Base-by-base conservation (phyloP, 2,888 invertebrate species). In the Heliconius charithonia region DNA sequence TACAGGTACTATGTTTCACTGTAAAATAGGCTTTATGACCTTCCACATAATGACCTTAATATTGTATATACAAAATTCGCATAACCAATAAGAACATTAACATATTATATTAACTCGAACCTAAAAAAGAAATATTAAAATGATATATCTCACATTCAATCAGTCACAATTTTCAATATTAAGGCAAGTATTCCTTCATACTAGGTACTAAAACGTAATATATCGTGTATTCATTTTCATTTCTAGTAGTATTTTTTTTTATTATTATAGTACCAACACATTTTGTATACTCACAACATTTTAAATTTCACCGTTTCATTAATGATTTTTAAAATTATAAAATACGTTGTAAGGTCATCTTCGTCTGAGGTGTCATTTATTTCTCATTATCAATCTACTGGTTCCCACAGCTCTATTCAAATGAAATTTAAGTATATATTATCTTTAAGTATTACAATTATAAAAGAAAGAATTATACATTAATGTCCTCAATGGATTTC, bases 401-500 rank as follows among this genome's bases (percentile, higher is more conserved):
- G 32, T 72, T 72, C 71, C 56, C 71, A 72, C 56, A 56, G 32
- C 32, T 56, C 32, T 56, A 72, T 72, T 51, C 19, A 56, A 72
- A 72, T 72, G 3, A 32, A 71, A 56, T 12, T 22, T n/a, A 59
- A 56, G 56, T 51, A 12, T 32, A 32, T 51, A 72, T 72, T 72
- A 32, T 27, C 7, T n/a, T 29, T 71, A 72, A 56, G 29, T 32
- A n/a, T 32, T 16, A 51, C 13, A 72, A 72, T 29, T 56, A n/a
- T 56, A 72, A 72, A 56, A 56, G 22, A 72, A 10, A 56, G 22
- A n/a, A 32, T 56, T 29, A 72, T 37, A 37, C 9, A 37, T 56
- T 29, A n/a, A 72, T 13, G 32, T 56, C 22, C 7, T 51, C 45
- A 29, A 56, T 71, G 51, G 27, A 27, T 51, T 51, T 59, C 9